A percentile compares a stretch with the other conserved stretches of the same genome.
Evolutionary conservation across 2,888 invertebrate species (phyloP).

Genomic region (Drosophila acutilabella): DNA sequence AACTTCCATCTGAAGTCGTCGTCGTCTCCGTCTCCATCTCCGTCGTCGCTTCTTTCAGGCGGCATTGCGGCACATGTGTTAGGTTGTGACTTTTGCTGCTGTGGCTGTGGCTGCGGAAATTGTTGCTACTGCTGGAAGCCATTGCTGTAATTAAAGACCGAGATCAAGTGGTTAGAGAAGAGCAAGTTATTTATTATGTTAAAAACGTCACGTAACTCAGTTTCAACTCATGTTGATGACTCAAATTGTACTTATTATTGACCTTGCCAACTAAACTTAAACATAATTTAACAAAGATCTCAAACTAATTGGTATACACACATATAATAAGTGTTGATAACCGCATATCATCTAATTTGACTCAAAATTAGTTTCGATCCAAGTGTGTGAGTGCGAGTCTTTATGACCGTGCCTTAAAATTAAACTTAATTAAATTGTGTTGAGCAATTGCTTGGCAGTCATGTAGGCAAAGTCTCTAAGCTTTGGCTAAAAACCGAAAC

Average conservation of each 20-base stretch:
- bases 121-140: constrained; percentile 82
- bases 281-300: constrained; percentile 5
- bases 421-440: constrained; percentile 43
- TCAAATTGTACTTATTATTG: constrained; percentile 7
- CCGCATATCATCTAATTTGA: constrained; percentile 9
- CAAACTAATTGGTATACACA: not conserved
- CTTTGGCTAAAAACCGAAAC: constrained; percentile 40
- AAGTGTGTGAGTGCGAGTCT: constrained; percentile 3
- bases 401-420: constrained; percentile 36
- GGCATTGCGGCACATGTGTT: constrained; percentile 71
- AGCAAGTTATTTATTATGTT: constrained; percentile 9
- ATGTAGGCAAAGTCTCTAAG: constrained; percentile 34
- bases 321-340: constrained; percentile 4
- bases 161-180: not conserved
- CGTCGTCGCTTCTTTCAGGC: constrained; percentile 58
- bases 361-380: constrained; percentile 19
- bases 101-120: constrained; percentile 57
- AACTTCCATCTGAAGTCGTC: constrained; percentile 46
- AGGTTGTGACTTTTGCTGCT: constrained; percentile 66
- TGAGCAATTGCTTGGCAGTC: constrained; percentile 44
- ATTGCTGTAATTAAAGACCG: constrained; percentile 75
- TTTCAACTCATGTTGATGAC: not conserved
- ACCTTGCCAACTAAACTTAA: constrained; percentile 6
- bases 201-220: constrained; percentile 14
- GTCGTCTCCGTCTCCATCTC: constrained; percentile 45